phyloP scores from a whole-genome alignment of 1,140 invertebrate genomes.

The Cotesia vestalis region DNA sequence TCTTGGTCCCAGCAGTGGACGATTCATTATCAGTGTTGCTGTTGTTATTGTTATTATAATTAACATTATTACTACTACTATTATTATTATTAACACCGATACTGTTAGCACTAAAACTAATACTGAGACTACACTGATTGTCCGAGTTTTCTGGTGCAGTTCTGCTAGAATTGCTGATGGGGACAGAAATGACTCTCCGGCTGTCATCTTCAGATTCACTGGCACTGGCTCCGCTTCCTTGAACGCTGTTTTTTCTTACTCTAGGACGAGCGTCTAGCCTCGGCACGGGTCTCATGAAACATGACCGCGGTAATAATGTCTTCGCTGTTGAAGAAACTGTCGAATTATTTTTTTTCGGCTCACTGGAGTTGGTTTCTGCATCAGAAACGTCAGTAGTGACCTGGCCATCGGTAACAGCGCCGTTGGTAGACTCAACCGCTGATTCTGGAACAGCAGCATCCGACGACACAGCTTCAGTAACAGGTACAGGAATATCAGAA shows the following conservation, averaged over 20 bases:
- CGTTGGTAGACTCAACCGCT: too few relatives aligned
- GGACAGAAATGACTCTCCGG: slow-evolving; percentile 43
- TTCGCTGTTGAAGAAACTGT: not conserved
- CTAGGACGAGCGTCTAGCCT: slow-evolving; percentile 56
- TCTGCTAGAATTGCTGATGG: not conserved
- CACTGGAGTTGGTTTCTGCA: not conserved
- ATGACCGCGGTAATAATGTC: slow-evolving; percentile 46
- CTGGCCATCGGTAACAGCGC: not conserved
- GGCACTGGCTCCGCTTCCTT: slow-evolving; percentile 60
- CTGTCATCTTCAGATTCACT: slow-evolving; percentile 64
- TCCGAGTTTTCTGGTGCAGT: not conserved
- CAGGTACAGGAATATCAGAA: too few relatives aligned
- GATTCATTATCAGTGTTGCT: slow-evolving; percentile 26
- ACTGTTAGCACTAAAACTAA: not conserved
- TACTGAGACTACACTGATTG: too few relatives aligned
- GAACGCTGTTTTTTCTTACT: slow-evolving; percentile 64
- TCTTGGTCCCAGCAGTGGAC: slow-evolving; percentile 39
- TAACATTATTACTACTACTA: not conserved
- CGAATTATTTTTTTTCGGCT: too few relatives aligned
- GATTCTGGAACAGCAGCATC: too few relatives aligned
- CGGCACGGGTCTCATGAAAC: slow-evolving; percentile 59
- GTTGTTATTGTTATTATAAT: slow-evolving; percentile 35
- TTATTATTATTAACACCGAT: too few relatives aligned
- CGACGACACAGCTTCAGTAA: too few relatives aligned
- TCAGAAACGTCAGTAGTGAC: not conserved